Percentiles rank a stretch among this genome's conserved stretches.
Conservation (phyloP, 2,888 invertebrate genomes). For the Pristionchus exspectatus region DNA sequence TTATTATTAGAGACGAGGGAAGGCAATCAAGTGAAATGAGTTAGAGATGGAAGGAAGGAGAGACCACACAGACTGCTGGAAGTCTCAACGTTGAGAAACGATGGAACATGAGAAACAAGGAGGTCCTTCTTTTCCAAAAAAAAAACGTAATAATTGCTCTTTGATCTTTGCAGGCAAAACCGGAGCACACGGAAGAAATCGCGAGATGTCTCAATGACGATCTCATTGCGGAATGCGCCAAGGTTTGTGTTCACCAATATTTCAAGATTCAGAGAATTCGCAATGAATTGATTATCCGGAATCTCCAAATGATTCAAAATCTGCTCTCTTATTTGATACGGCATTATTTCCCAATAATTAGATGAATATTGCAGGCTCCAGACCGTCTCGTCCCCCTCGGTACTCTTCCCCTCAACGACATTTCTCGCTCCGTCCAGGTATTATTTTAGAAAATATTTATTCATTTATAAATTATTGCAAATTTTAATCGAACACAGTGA, state of each 20-base stretch:
- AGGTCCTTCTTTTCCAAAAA: neutral
- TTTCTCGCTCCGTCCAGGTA: constrained; percentile 80
- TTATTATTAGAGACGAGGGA: constrained; percentile 1
- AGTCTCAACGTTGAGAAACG: neutral
- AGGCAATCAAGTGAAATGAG: constrained; percentile 14
- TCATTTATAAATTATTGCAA: neutral
- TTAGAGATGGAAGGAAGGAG: neutral
- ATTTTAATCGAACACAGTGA: neutral
- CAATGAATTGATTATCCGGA: neutral
- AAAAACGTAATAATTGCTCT: constrained; percentile 9
- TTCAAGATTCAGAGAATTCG: neutral
- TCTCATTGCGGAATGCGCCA: constrained; percentile 80
- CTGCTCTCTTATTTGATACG: no score
- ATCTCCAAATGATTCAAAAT: neutral
- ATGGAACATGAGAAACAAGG: neutral
- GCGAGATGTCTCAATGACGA: constrained; percentile 82
- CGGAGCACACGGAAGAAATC: constrained; percentile 81
- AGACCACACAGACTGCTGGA: neutral
- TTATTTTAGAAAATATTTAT: constrained; percentile 32
- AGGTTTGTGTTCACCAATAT: constrained; percentile 53
- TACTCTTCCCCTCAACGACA: constrained; percentile 82
- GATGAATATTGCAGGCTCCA: constrained; percentile 75
- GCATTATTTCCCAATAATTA: no score
- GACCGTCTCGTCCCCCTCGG: constrained; percentile 82
- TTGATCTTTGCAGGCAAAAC: constrained; percentile 80